phyloP scores from a whole-genome alignment of 2,888 invertebrate species.

The Drosophila mulleri region DNA sequence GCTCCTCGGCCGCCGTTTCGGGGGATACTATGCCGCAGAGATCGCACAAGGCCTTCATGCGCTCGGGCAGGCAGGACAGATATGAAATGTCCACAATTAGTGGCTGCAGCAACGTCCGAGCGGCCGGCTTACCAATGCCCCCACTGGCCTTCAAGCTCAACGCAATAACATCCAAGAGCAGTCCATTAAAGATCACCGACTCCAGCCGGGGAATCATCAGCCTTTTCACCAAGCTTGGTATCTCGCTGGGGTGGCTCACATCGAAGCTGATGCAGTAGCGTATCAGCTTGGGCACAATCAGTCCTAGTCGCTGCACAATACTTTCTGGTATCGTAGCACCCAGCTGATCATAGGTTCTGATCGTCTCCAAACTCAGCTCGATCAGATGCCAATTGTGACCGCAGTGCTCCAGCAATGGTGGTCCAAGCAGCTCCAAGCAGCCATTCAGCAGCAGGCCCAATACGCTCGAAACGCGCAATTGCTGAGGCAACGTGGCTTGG shows the following conservation, averaged over 20 bases:
- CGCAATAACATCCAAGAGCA: slow-evolving; percentile 58
- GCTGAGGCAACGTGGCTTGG: slow-evolving; percentile 19
- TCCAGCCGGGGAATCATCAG: slow-evolving; percentile 70
- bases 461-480: slow-evolving; percentile 66
- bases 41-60: slow-evolving; percentile 24
- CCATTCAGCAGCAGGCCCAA: slow-evolving; percentile 61
- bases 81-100: slow-evolving; percentile 62
- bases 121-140: neutral
- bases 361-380: slow-evolving; percentile 41
- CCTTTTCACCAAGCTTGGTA: slow-evolving; percentile 9
- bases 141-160: slow-evolving; percentile 23
- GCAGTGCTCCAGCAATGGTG: slow-evolving; percentile 26
- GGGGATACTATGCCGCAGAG: neutral
- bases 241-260: neutral
- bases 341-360: slow-evolving; percentile 38
- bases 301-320: slow-evolving; percentile 42
- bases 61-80: slow-evolving; percentile 42
- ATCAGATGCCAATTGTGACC: slow-evolving; percentile 47
- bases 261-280: slow-evolving; percentile 30
- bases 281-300: slow-evolving; percentile 43
- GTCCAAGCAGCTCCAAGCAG: slow-evolving; percentile 54
- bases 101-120: slow-evolving; percentile 34
- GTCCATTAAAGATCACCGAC: slow-evolving; percentile 67
- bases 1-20: slow-evolving; percentile 18
- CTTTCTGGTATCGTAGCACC: slow-evolving; percentile 20